Conservation (phyloP, 2,888 invertebrate genomes). For the Nymphalis c-album region DNA sequence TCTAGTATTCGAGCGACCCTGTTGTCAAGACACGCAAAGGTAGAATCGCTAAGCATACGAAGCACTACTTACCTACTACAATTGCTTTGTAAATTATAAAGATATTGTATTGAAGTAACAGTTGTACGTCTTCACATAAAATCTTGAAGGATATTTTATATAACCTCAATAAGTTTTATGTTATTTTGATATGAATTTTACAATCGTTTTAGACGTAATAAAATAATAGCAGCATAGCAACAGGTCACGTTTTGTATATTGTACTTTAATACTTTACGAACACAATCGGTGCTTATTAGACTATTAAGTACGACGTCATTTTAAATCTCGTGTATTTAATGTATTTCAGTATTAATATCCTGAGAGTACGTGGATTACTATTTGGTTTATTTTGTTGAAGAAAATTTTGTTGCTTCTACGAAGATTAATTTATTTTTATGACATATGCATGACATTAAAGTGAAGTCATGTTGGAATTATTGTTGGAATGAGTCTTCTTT, state of each 20-base stretch:
- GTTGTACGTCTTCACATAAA: too few relatives aligned
- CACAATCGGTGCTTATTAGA: neutral
- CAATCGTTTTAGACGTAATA: neutral
- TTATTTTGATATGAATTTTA: too few relatives aligned
- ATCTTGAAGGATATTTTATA: too few relatives aligned
- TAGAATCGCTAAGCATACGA: neutral
- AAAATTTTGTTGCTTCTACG: neutral
- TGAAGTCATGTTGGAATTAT: too few relatives aligned
- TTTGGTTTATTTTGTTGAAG: neutral
- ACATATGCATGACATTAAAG: too few relatives aligned
- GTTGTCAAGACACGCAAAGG: constrained; percentile 8
- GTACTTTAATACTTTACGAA: neutral
- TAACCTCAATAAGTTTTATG: too few relatives aligned
- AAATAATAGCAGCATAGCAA: neutral
- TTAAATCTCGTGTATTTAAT: neutral
- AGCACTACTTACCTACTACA: neutral
- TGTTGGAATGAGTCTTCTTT: too few relatives aligned
- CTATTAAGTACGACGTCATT: neutral
- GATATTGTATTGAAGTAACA: too few relatives aligned
- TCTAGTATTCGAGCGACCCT: constrained; percentile 7
- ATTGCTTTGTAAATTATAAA: neutral
- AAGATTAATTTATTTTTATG: too few relatives aligned
- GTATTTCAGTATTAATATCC: neutral
- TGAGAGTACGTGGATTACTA: neutral
- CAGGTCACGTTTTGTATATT: neutral